Evolutionary conservation across 2,888 invertebrate species (phyloP).

Genomic region (Melipona bicolor): DNA sequence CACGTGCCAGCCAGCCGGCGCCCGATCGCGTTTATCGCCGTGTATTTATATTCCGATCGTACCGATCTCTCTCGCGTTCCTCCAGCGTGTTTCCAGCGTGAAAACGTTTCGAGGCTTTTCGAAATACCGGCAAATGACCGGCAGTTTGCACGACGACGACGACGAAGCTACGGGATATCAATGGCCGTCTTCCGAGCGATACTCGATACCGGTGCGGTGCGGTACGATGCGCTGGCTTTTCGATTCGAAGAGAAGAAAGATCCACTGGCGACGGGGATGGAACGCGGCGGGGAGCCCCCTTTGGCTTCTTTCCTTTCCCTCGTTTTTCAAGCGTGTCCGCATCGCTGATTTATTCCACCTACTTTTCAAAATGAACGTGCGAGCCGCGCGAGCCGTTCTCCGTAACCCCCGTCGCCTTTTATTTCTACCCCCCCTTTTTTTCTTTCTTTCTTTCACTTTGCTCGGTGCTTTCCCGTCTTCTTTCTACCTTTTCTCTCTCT

Average conservation of each 20-base stretch:
- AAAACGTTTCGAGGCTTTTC: not conserved
- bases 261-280: constrained; percentile 19
- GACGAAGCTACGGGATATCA: too few species aligned
- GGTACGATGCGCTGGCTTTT: not conserved
- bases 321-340: constrained; percentile 30
- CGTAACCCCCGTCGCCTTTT: constrained; percentile 41
- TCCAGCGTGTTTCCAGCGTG: not conserved
- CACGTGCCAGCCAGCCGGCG: constrained; percentile 7
- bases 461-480: not conserved
- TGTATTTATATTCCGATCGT: constrained; percentile 13
- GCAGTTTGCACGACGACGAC: too few species aligned
- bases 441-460: not conserved
- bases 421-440: constrained; percentile 1
- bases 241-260: not conserved
- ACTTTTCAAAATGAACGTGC: constrained; percentile 67
- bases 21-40: constrained; percentile 13
- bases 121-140: too few species aligned
- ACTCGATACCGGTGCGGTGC: too few species aligned
- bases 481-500: not conserved
- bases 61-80: not conserved
- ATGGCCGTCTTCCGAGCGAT: too few species aligned
- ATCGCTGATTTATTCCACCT: constrained; percentile 59
- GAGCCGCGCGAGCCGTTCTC: constrained; percentile 36
- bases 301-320: constrained; percentile 15
- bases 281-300: constrained; percentile 6